phyloP scores from a whole-genome alignment of 1,140 invertebrate species.

The Anagrus nilaparvatae region DNA sequence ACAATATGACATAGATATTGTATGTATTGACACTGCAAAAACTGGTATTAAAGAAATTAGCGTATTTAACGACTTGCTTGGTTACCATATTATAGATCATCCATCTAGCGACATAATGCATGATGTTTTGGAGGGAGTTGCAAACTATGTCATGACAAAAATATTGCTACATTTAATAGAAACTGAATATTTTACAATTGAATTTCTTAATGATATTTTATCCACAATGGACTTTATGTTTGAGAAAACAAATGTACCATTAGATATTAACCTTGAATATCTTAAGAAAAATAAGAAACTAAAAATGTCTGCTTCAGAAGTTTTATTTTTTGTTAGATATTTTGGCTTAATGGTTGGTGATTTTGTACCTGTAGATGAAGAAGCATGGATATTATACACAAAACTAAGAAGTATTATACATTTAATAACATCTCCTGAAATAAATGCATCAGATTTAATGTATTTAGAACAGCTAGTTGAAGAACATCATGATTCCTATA shows the following conservation, averaged over 20 bases:
- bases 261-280: conserved; percentile 2
- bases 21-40: neutral
- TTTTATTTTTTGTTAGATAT: conserved; percentile 3
- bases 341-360: conserved; percentile 3
- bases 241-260: neutral
- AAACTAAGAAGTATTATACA: neutral
- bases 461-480: neutral
- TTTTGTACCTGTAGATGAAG: neutral
- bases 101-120: conserved; percentile 11
- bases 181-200: neutral
- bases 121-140: conserved; percentile 15
- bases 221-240: neutral
- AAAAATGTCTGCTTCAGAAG: conserved; percentile 5
- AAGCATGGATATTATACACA: conserved; percentile 3
- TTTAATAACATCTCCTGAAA: neutral
- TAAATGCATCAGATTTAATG: neutral
- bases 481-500: neutral
- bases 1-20: conserved; percentile 9
- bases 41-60: conserved; percentile 13
- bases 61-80: conserved; percentile 10
- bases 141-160: neutral
- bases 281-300: neutral
- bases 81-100: conserved; percentile 14
- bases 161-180: neutral
- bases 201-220: neutral